Conservation (phyloP, 2,797 vertebrate species). For the Sebastes hubbsi region DNA sequence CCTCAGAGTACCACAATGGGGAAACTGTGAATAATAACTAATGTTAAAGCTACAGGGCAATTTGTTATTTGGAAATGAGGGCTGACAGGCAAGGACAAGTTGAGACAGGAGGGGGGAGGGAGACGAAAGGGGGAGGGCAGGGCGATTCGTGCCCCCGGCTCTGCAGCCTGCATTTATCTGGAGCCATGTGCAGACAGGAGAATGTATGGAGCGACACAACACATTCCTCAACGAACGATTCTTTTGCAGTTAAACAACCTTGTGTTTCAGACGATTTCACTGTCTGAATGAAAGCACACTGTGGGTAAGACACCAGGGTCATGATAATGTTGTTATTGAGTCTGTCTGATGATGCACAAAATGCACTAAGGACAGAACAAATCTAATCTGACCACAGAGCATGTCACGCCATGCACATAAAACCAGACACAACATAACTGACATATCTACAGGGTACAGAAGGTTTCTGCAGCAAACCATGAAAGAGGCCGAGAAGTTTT, state of each 20-base stretch:
- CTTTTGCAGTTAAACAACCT: not conserved
- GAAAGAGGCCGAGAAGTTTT: not conserved
- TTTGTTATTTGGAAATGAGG: slow-evolving; percentile 37
- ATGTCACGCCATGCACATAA: not conserved
- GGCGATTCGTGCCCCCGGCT: slow-evolving; percentile 44
- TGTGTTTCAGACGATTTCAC: not conserved
- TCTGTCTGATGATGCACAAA: slow-evolving; percentile 6
- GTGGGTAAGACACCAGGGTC: not conserved
- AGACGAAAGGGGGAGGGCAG: slow-evolving; percentile 29
- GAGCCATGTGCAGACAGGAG: slow-evolving; percentile 31
- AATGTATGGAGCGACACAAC: slow-evolving; percentile 1
- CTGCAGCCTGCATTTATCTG: slow-evolving; percentile 50
- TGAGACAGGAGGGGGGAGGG: slow-evolving; percentile 48
- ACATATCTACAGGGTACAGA: slow-evolving; percentile 1
- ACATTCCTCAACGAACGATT: slow-evolving; percentile 23
- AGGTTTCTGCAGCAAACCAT: not conserved
- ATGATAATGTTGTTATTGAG: not conserved
- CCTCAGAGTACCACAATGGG: not conserved
- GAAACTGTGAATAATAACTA: slow-evolving; percentile 27
- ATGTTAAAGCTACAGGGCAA: slow-evolving; percentile 22
- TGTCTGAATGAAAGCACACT: not conserved
- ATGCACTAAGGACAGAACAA: not conserved
- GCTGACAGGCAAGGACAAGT: slow-evolving; percentile 71
- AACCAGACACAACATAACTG: not conserved
- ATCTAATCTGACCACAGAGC: slow-evolving; percentile 19